Percentiles rank a stretch among this genome's conserved stretches.
These are phyloP conservation scores for Paracentrotus lividus DNA, from an alignment of 53 echinoderm and acorn worm species.

Conservation along the genomic window DNA sequence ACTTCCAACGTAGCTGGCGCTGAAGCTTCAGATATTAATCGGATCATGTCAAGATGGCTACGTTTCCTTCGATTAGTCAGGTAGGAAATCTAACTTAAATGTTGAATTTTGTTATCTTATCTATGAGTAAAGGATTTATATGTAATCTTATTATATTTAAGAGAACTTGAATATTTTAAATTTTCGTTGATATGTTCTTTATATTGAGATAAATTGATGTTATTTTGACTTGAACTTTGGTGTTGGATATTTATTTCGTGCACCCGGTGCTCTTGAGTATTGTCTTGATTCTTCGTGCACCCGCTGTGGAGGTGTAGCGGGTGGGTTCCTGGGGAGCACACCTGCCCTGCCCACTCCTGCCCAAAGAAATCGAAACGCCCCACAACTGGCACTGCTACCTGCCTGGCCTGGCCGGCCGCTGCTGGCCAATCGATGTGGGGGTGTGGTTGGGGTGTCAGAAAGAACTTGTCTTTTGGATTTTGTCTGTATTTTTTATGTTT, in stretches of 20 bases:
- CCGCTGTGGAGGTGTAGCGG: background rate
- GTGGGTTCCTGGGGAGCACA: background rate
- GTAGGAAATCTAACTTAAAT: slow-evolving; percentile 51
- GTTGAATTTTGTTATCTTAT: background rate
- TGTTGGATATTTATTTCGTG: background rate
- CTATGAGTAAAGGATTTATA: background rate
- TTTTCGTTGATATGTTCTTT: background rate
- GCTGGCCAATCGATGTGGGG: background rate
- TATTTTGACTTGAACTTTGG: background rate
- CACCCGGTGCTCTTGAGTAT: background rate
- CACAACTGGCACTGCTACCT: background rate
- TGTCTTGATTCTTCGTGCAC: background rate
- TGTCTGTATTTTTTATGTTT: no score
- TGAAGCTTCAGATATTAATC: slow-evolving; percentile 72
- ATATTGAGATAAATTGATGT: background rate
- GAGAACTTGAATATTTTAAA: background rate
- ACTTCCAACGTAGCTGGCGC: slow-evolving; percentile 73
- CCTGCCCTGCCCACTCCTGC: slow-evolving; percentile 43
- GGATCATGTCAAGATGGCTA: slow-evolving; percentile 78
- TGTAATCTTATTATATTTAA: background rate
- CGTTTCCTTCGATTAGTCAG: slow-evolving; percentile 81
- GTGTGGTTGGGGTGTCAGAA: no score
- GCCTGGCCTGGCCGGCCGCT: background rate
- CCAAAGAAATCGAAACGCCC: background rate
- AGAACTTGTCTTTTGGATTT: no score